Conservation (phyloP, 2,113 vertebrate genomes). For the Varanus komodoensis region DNA sequence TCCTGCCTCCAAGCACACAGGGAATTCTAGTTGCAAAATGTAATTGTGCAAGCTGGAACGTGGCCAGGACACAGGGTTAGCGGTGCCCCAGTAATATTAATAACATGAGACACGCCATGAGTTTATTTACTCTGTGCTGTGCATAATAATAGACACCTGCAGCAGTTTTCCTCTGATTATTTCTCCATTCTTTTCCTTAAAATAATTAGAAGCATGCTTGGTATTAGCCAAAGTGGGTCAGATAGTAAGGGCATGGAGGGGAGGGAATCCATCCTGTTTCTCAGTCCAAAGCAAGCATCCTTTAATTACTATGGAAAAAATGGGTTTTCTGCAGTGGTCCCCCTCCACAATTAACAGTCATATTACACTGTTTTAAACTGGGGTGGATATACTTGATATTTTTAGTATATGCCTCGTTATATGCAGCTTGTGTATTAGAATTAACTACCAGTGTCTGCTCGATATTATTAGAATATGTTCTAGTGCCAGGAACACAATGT, state of each 20-base stretch:
- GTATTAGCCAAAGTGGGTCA: constrained; percentile 30
- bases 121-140: constrained; percentile 32
- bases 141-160: constrained; percentile 51
- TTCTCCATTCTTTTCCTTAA: constrained; percentile 47
- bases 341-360: constrained; percentile 22
- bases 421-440: constrained; percentile 30
- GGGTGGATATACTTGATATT: constrained; percentile 34
- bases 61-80: constrained; percentile 51
- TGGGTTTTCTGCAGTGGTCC: constrained; percentile 50
- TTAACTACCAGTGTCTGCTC: constrained; percentile 46
- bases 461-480: not conserved
- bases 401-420: not conserved
- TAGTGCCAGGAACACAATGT: constrained; percentile 38
- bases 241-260: constrained; percentile 39
- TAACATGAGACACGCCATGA: constrained; percentile 44
- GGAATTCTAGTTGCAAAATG: constrained; percentile 49
- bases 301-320: constrained; percentile 42
- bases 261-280: constrained; percentile 14
- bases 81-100: constrained; percentile 37
- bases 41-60: constrained; percentile 59
- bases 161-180: constrained; percentile 18
- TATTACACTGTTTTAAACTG: constrained; percentile 46
- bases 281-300: constrained; percentile 23
- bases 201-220: constrained; percentile 47
- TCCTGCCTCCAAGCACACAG: constrained; percentile 44